Evolutionary conservation across 2,888 invertebrate species (phyloP), one percentile per base, ranked within the genome.

Genomic region (Leptothorax acervorum): DNA sequence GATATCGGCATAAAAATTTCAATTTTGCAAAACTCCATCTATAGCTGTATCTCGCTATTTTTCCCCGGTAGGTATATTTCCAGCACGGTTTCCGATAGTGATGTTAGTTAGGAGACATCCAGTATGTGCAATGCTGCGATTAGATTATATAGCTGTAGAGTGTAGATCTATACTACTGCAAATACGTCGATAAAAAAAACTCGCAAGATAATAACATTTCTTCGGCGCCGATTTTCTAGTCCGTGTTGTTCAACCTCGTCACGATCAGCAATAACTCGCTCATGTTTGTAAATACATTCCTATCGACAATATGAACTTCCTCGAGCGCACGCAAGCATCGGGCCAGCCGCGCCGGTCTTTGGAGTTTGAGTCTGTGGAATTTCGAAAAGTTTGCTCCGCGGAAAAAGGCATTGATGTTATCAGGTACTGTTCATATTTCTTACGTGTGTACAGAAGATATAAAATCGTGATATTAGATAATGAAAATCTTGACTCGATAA

Each of bases 241-340:
- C 23, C 23, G 6, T 74, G 12, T 68, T 68, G 23, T 76, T 39
- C 35, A 39, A 18, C 15, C 0, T 18, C 23, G 23, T 76, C 23
- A 5, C 23, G 35, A 62, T 63, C 48, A 23, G 23, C 18, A 28
- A 51, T 35, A 35, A 31, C 8, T 15, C 18, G 23, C 9, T 76
- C 23, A 12, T 76, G 23, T 76, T 76, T 66, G 68, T 76, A 76
- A 76, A 68, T 76, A 76, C 35, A 23, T 42, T 18, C 8, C n/a
- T 9, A 39, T 51, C 35, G 23, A 8, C 23, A 51, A 35, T 68
- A 66, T 11, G 18, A 51, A 65, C 65, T 15, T 42, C 15, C 31
- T 15, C 39, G 15, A 75, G 65, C 15, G 23, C 31, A 35, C 28
- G 8, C 18, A 18, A 31, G 23, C 35, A 5, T 60, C 28, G 6